phyloP scores from a whole-genome alignment of 2,797 vertebrate species.

The Acipenser ruthenus region DNA sequence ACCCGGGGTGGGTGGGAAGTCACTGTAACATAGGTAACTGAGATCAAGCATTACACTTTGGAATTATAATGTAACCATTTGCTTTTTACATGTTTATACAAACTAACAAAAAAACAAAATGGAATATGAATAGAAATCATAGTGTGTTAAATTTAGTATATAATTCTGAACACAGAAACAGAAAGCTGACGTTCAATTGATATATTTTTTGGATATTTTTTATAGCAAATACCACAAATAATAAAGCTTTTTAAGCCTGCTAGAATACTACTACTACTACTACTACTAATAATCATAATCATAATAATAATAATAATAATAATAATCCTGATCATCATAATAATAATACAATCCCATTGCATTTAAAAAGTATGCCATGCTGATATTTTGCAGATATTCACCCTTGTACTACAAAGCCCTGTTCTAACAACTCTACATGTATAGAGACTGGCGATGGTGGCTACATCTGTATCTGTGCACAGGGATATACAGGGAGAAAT shows the following conservation, averaged over 20 bases:
- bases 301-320: background rate
- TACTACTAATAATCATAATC: background rate
- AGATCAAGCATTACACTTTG: no score
- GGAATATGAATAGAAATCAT: no score
- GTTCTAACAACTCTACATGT: conserved; percentile 78
- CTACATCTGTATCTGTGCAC: conserved; percentile 73
- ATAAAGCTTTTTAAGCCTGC: no score
- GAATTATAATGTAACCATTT: background rate
- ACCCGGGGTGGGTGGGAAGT: conserved; percentile 82
- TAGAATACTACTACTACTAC: no score
- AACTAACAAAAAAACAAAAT: no score
- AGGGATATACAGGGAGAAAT: conserved; percentile 64
- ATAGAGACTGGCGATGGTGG: conserved; percentile 68
- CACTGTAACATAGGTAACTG: conserved; percentile 78
- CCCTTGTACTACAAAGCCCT: conserved; percentile 71
- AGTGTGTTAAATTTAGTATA: no score
- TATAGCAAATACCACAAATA: no score
- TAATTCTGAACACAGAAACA: no score
- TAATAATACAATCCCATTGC: background rate
- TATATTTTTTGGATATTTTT: no score
- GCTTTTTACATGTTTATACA: background rate
- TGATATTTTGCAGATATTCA: conserved; percentile 59
- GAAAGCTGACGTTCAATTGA: no score
- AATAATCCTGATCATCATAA: background rate
- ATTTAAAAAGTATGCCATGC: no score